phyloP scores from a whole-genome alignment of 2,113 vertebrate species.

The Ovis canadensis region DNA sequence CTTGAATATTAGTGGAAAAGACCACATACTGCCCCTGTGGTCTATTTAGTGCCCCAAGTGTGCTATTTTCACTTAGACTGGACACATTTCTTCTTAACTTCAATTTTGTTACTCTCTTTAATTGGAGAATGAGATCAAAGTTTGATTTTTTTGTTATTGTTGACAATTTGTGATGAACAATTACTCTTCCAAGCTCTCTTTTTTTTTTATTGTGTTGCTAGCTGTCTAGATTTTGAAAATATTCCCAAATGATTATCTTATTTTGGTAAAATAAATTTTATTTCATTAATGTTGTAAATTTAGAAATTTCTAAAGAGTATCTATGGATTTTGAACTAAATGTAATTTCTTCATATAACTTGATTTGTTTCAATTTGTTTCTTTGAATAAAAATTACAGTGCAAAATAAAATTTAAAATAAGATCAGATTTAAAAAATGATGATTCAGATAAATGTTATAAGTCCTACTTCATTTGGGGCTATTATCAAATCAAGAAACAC shows the following conservation, averaged over 20 bases:
- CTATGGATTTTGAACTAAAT: background rate
- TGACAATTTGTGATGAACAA: background rate
- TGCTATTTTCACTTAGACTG: background rate
- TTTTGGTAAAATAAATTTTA: constrained; percentile 1
- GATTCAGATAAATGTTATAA: background rate
- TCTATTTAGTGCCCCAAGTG: background rate
- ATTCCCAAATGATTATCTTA: background rate
- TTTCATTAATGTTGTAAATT: background rate
- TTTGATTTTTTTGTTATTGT: background rate
- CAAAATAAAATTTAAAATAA: background rate
- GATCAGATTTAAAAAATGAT: background rate
- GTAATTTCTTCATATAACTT: background rate
- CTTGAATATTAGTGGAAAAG: background rate
- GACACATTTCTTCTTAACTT: background rate
- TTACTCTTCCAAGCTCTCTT: background rate
- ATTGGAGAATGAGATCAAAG: background rate
- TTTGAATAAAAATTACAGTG: background rate
- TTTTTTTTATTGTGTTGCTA: background rate
- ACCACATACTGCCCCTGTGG: background rate
- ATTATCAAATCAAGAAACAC: background rate
- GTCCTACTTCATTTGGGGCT: background rate
- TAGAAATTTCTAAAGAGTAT: background rate
- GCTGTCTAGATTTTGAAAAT: background rate
- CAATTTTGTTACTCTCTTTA: background rate
- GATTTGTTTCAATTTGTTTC: background rate